Percentiles rank a stretch among this genome's conserved stretches.
Evolutionary conservation across 2,888 invertebrate species (phyloP).

Genomic region (Schizotus pectinicornis): DNA sequence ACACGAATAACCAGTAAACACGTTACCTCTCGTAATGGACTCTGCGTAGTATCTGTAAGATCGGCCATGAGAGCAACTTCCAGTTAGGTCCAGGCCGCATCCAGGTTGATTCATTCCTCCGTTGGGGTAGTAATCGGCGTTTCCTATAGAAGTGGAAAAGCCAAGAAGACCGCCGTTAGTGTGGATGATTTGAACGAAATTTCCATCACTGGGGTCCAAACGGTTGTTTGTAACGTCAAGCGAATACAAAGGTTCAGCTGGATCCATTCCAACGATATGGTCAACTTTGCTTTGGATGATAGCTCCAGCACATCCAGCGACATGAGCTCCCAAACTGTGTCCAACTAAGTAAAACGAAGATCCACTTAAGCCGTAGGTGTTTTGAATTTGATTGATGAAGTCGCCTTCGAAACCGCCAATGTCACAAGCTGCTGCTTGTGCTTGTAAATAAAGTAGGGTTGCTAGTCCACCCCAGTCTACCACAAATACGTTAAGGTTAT

Average conservation of each 20-base stretch:
- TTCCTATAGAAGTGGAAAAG: slow-evolving; percentile 42
- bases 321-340: slow-evolving; percentile 49
- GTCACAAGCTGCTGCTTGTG: slow-evolving; percentile 34
- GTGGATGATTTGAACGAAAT: slow-evolving; percentile 53
- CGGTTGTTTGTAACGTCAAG: slow-evolving; percentile 41
- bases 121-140: slow-evolving; percentile 54
- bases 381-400: slow-evolving; percentile 41
- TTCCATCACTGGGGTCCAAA: slow-evolving; percentile 48
- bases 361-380: slow-evolving; percentile 33
- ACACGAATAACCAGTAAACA: slow-evolving; percentile 33
- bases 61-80: slow-evolving; percentile 57
- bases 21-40: slow-evolving; percentile 45
- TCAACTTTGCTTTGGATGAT: slow-evolving; percentile 34
- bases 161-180: slow-evolving; percentile 42
- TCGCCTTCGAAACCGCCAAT: slow-evolving; percentile 42
- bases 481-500: slow-evolving; percentile 50
- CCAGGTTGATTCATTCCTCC: slow-evolving; percentile 53
- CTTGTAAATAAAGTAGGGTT: slow-evolving; percentile 35
- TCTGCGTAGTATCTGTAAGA: slow-evolving; percentile 58
- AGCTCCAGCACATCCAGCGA: slow-evolving; percentile 45
- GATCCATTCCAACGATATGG: slow-evolving; percentile 52
- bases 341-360: slow-evolving; percentile 41
- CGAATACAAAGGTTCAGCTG: slow-evolving; percentile 48
- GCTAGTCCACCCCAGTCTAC: slow-evolving; percentile 49
- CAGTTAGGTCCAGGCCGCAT: slow-evolving; percentile 47